phyloP scores from a whole-genome alignment of 2,113 vertebrate genomes.

The Oryzias woworae region DNA sequence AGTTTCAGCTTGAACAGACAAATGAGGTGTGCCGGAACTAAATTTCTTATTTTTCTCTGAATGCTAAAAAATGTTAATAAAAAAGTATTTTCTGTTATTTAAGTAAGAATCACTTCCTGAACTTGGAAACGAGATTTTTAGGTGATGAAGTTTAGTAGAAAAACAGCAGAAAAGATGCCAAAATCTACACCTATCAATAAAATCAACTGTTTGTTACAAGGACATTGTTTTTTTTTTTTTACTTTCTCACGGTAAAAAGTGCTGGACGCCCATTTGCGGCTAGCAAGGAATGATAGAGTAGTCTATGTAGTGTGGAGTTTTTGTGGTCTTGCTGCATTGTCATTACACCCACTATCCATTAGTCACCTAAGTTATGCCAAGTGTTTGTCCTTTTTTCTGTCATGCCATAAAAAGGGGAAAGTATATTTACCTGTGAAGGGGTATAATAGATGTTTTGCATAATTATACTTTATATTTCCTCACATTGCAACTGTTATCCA shows the following conservation, averaged over 20 bases:
- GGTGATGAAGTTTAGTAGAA: too few relatives aligned
- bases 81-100: too few relatives aligned
- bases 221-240: background rate
- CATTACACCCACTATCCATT: slow-evolving; percentile 58
- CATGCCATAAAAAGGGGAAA: slow-evolving; percentile 25
- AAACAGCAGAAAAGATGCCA: too few relatives aligned
- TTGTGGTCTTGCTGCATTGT: slow-evolving; percentile 56
- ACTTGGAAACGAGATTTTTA: too few relatives aligned
- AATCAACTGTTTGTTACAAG: background rate
- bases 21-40: too few relatives aligned
- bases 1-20: too few relatives aligned
- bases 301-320: slow-evolving; percentile 27
- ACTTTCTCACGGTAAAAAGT: slow-evolving; percentile 51
- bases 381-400: slow-evolving; percentile 20
- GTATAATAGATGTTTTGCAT: background rate
- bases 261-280: slow-evolving; percentile 16
- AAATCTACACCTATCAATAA: background rate
- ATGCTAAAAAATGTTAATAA: too few relatives aligned
- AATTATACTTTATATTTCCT: slow-evolving; percentile 8
- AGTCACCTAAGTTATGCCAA: slow-evolving; percentile 54
- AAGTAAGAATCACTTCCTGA: too few relatives aligned
- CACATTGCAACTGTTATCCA: background rate
- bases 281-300: slow-evolving; percentile 38
- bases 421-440: slow-evolving; percentile 1
- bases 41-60: too few relatives aligned